Evolutionary conservation across 37 sponge, comb jelly and placozoan genomes (phyloP).

Genomic region (Cliona cf. orientalis): DNA sequence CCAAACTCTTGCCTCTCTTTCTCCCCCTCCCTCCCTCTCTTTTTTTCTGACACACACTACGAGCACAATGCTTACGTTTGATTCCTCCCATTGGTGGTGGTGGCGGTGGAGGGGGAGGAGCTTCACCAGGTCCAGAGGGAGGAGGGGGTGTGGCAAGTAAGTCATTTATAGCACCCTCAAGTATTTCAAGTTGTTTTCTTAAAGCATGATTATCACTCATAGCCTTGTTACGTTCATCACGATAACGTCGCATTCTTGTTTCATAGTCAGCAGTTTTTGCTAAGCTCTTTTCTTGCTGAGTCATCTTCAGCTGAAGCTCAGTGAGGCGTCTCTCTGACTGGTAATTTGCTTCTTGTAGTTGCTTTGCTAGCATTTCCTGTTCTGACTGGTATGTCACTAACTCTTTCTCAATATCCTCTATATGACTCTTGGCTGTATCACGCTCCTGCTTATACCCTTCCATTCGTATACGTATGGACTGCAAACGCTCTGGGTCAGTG

Average conservation of each 20-base stretch:
- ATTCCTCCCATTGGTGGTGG: slow-evolving; percentile 73
- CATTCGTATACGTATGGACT: slow-evolving; percentile 30
- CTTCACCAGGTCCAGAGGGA: slow-evolving; percentile 24
- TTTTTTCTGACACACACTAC: no score
- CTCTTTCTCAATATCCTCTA: slow-evolving; percentile 12
- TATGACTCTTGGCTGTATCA: slow-evolving; percentile 16
- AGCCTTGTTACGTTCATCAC: slow-evolving; percentile 41
- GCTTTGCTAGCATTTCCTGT: neutral
- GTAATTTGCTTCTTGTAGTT: neutral
- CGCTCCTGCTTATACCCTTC: slow-evolving; percentile 51
- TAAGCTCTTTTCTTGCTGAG: neutral
- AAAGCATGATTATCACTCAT: neutral
- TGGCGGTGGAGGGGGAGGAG: slow-evolving; percentile 68
- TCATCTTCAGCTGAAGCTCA: neutral
- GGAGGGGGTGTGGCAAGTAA: slow-evolving; percentile 5
- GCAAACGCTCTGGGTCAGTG: slow-evolving; percentile 22
- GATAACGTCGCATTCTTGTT: slow-evolving; percentile 18
- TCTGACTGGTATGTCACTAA: neutral
- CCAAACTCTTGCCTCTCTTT: no score
- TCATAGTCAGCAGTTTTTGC: neutral
- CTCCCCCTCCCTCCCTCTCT: no score
- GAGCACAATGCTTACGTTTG: no score
- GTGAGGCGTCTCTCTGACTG: neutral
- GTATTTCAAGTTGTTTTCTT: neutral
- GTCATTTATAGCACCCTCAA: no score